Conservation (phyloP, 2,113 vertebrate genomes). For the Anolis carolinensis region DNA sequence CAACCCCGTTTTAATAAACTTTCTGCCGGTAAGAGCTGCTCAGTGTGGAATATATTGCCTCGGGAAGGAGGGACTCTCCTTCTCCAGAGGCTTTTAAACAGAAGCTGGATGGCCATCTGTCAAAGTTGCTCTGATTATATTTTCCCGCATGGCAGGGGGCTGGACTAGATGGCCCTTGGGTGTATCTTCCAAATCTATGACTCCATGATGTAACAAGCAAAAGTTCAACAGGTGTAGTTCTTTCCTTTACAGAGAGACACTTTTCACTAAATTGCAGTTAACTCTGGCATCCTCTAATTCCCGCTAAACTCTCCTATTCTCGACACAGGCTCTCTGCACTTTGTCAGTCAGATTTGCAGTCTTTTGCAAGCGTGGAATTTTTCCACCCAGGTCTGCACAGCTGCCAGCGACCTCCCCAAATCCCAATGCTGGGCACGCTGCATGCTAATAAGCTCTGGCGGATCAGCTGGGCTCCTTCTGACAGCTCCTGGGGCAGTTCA, state of each 20-base stretch:
- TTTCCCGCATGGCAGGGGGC: too few species aligned
- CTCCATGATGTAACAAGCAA: background rate
- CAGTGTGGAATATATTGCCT: too few species aligned
- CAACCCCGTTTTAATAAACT: too few species aligned
- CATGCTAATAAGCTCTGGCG: conserved; percentile 3
- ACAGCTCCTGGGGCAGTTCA: background rate
- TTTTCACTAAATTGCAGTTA: too few species aligned
- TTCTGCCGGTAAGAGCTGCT: too few species aligned
- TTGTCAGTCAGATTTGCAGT: rapidly evolving
- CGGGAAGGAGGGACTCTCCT: too few species aligned
- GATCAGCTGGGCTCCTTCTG: rapidly evolving
- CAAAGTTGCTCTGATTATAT: too few species aligned
- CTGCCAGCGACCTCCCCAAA: background rate
- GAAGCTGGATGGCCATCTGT: too few species aligned
- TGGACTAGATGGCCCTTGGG: too few species aligned
- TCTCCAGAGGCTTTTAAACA: too few species aligned
- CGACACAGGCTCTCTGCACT: background rate
- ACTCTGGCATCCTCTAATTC: background rate
- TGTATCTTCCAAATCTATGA: too few species aligned
- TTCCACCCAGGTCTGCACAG: rapidly evolving
- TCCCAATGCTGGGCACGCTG: background rate
- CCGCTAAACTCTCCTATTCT: background rate
- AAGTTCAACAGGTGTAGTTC: background rate
- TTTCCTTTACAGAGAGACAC: background rate
- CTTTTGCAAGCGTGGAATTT: rapidly evolving